Conservation (phyloP, 2,113 vertebrate genomes). For the Aix galericulata region DNA sequence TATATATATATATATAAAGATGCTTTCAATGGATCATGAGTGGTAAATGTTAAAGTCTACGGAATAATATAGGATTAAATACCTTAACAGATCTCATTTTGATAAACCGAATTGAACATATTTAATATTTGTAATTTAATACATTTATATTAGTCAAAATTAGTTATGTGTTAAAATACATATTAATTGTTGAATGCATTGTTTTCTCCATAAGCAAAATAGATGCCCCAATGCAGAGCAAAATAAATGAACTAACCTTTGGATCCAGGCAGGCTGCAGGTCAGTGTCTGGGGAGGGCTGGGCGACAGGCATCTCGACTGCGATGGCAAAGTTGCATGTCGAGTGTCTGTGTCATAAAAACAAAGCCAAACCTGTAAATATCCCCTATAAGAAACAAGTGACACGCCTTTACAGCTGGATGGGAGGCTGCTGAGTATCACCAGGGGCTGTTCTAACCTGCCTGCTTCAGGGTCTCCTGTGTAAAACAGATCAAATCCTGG, state of each 20-base stretch:
- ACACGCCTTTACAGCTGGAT: not conserved
- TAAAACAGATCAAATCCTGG: not conserved
- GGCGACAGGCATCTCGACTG: not conserved
- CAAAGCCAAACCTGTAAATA: not conserved
- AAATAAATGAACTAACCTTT: not conserved
- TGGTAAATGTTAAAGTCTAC: not conserved
- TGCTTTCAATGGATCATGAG: not conserved
- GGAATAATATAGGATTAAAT: not conserved
- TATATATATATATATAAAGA: not conserved
- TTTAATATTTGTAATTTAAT: not conserved
- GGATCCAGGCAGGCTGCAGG: not conserved
- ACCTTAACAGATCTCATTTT: not conserved
- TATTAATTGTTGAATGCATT: not conserved
- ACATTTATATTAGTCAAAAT: not conserved
- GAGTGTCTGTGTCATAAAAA: not conserved
- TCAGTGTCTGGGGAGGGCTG: not conserved
- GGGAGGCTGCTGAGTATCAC: not conserved
- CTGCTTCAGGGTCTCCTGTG: not conserved
- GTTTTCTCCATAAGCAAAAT: not conserved
- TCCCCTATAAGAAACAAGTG: not conserved
- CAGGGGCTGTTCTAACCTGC: accelerated
- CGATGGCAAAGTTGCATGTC: not conserved
- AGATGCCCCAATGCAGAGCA: not conserved
- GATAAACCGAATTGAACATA: not conserved
- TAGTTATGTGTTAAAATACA: not conserved